These are phyloP conservation scores for Azorinus chamasolen DNA, from an alignment of 2,888 invertebrate species.

Conservation along the genomic window DNA sequence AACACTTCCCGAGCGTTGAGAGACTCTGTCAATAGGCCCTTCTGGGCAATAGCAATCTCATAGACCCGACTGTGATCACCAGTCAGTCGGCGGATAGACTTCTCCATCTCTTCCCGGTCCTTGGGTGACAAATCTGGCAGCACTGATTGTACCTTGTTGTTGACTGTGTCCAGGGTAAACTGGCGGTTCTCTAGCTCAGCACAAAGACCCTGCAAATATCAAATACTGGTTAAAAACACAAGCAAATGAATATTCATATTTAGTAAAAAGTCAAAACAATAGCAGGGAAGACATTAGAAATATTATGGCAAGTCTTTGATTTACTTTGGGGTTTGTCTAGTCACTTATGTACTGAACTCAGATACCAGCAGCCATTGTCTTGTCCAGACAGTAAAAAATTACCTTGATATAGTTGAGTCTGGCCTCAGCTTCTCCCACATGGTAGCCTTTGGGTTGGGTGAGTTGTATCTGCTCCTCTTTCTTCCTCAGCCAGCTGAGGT, in stretches of 20 bases:
- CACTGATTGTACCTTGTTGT: constrained; percentile 72
- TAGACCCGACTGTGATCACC: constrained; percentile 92
- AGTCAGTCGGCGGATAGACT: constrained; percentile 91
- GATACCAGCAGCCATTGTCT: too few species aligned
- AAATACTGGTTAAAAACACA: neutral
- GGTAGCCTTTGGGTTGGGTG: constrained; percentile 65
- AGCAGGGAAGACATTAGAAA: too few species aligned
- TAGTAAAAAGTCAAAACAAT: too few species aligned
- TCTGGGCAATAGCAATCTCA: constrained; percentile 89
- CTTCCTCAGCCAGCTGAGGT: constrained; percentile 78
- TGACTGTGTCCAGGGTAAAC: constrained; percentile 91
- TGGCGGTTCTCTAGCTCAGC: constrained; percentile 95
- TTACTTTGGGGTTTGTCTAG: too few species aligned
- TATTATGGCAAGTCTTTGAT: too few species aligned
- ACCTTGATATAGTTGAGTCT: constrained; percentile 76
- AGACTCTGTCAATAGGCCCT: constrained; percentile 90
- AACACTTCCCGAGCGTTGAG: constrained; percentile 91
- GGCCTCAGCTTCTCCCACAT: constrained; percentile 67
- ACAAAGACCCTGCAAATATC: constrained; percentile 51
- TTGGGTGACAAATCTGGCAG: constrained; percentile 90
- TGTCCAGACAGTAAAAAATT: too few species aligned
- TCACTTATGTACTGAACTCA: too few species aligned
- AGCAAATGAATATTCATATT: neutral
- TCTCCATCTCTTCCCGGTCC: constrained; percentile 93
- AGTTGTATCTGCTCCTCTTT: constrained; percentile 65